Conservation (phyloP, 2,113 vertebrate species). For the Microcebus murinus region DNA sequence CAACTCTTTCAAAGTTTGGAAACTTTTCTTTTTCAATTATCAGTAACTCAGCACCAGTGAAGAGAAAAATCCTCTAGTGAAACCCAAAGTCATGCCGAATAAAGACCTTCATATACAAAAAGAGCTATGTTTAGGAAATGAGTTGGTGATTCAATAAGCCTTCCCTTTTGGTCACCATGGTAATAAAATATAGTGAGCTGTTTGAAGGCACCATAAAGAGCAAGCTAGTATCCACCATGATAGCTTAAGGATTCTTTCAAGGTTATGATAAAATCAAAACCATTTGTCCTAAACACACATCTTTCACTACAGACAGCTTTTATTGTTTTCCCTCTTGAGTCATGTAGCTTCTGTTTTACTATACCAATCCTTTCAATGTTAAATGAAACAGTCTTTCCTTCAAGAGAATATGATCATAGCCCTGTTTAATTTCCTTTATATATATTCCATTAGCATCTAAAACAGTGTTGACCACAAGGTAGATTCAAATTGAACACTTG, state of each 20-base stretch:
- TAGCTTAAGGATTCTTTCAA: slow-evolving; percentile 40
- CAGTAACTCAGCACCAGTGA: background rate
- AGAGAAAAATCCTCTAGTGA: background rate
- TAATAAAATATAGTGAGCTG: background rate
- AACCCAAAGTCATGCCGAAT: background rate
- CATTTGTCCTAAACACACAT: slow-evolving; percentile 6
- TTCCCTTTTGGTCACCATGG: background rate
- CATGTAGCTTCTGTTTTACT: background rate
- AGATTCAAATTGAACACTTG: background rate
- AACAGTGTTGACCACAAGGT: background rate
- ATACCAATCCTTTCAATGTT: slow-evolving; percentile 1
- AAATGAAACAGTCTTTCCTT: background rate
- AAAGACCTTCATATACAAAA: slow-evolving; percentile 13
- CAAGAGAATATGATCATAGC: background rate
- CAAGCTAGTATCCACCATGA: background rate
- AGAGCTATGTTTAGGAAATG: slow-evolving; percentile 38
- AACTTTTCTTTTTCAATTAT: slow-evolving; percentile 19
- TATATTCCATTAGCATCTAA: background rate
- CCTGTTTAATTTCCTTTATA: background rate
- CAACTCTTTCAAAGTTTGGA: background rate
- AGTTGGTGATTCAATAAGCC: background rate
- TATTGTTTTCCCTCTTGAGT: background rate
- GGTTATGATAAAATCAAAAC: slow-evolving; percentile 5
- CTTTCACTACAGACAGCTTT: background rate
- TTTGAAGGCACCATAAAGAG: slow-evolving; percentile 29